These are phyloP conservation scores for Smutsia temminckii DNA, from an alignment of 2,797 vertebrate genomes.

Conservation along the genomic window DNA sequence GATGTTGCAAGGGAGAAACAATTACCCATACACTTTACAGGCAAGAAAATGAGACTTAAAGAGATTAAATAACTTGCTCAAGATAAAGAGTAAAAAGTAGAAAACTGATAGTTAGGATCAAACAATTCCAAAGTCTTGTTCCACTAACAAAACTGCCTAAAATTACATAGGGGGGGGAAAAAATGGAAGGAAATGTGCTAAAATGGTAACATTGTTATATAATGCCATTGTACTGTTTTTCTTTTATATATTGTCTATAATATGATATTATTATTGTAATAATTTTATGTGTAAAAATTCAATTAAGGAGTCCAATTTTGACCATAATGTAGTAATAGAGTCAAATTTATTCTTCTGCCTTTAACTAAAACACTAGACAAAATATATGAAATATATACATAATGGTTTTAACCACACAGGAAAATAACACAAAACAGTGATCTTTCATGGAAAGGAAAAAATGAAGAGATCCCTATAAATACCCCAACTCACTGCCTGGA, in stretches of 20 bases:
- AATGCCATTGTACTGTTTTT: neutral
- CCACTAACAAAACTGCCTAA: neutral
- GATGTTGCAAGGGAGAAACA: neutral
- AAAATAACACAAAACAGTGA: neutral
- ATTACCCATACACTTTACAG: neutral
- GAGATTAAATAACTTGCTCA: neutral
- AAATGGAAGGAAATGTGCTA: neutral
- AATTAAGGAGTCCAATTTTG: neutral
- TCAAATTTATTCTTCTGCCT: neutral
- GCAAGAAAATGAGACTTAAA: constrained; percentile 6
- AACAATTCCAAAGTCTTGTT: neutral
- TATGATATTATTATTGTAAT: neutral
- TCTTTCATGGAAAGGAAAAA: neutral
- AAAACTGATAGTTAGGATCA: neutral
- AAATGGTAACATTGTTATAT: neutral
- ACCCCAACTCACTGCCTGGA: neutral
- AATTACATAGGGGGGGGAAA: neutral
- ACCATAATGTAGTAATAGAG: neutral
- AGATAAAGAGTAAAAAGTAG: neutral
- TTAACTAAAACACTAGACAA: neutral
- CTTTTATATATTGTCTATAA: neutral
- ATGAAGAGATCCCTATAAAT: neutral
- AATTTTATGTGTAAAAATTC: neutral
- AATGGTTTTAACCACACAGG: neutral
- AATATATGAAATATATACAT: neutral